Percentiles rank a stretch among this genome's conserved stretches.
phyloP scores from a whole-genome alignment of 2,888 invertebrate species.

The Scaptomyza cyrtandrae region DNA sequence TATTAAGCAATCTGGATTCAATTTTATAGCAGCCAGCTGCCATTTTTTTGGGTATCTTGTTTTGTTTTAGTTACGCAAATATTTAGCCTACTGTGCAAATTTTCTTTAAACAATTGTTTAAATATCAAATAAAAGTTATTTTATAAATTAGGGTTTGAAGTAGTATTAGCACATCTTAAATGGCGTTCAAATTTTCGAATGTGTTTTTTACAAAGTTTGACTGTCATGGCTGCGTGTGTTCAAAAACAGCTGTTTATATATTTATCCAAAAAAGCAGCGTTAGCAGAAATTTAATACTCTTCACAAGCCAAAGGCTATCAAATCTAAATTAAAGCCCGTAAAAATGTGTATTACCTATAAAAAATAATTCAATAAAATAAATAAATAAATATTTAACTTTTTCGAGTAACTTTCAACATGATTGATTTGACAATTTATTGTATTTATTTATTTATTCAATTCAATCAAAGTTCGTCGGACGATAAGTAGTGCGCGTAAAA shows the following conservation, averaged over 20 bases:
- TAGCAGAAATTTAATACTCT: not conserved
- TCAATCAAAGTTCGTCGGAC: no score
- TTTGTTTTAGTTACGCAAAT: not conserved
- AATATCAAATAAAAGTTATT: not conserved
- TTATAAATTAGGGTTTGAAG: not conserved
- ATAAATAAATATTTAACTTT: not conserved
- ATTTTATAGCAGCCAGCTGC: no score
- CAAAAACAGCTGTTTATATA: not conserved
- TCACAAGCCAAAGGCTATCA: not conserved
- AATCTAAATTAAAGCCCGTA: not conserved
- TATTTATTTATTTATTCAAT: no score
- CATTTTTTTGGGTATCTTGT: not conserved
- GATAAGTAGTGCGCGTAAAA: no score
- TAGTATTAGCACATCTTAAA: constrained; percentile 1
- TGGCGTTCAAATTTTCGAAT: not conserved
- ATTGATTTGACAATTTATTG: not conserved
- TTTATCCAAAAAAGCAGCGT: not conserved
- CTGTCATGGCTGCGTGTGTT: not conserved
- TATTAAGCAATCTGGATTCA: no score
- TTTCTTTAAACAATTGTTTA: constrained; percentile 12
- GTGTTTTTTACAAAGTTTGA: not conserved
- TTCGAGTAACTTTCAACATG: not conserved
- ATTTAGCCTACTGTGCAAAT: not conserved
- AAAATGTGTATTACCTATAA: no score
- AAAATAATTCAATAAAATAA: no score